Conservation (phyloP, 2,888 invertebrate species). For the Sinodicranocentrus sp. region DNA sequence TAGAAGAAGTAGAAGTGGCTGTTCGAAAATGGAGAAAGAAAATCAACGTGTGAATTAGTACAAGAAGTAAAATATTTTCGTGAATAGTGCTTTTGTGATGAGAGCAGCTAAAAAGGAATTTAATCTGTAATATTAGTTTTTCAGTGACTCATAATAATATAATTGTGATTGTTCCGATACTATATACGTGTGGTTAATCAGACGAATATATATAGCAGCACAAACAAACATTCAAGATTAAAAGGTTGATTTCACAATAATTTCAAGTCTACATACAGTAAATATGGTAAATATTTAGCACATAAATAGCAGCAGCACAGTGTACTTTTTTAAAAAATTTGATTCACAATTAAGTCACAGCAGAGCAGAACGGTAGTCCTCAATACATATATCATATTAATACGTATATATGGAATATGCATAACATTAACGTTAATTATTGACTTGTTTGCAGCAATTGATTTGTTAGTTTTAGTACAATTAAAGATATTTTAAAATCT, state of each 20-base stretch:
- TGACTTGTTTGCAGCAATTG: slow-evolving; percentile 50
- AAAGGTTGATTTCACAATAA: slow-evolving; percentile 1
- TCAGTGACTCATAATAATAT: slow-evolving; percentile 15
- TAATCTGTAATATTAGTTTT: slow-evolving; percentile 1
- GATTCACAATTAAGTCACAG: slow-evolving; percentile 21
- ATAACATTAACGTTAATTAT: slow-evolving; percentile 50
- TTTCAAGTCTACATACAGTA: not conserved
- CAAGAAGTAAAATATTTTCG: slow-evolving; percentile 25
- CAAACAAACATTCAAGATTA: not conserved
- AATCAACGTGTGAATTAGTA: slow-evolving; percentile 39
- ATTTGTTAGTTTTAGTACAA: slow-evolving; percentile 34
- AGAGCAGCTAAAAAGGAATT: slow-evolving; percentile 10
- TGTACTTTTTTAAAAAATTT: slow-evolving; percentile 4
- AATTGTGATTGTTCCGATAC: slow-evolving; percentile 9
- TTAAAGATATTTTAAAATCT: slow-evolving; percentile 24
- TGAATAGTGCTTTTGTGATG: not conserved
- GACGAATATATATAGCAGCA: slow-evolving; percentile 5
- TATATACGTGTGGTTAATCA: not conserved
- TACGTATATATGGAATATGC: slow-evolving; percentile 1
- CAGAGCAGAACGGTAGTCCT: not conserved
- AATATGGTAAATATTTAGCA: slow-evolving; percentile 7
- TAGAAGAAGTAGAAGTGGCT: slow-evolving; percentile 53
- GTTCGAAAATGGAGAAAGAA: slow-evolving; percentile 44
- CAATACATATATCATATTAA: slow-evolving; percentile 10
- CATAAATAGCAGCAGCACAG: slow-evolving; percentile 18